A percentile compares a stretch with the other conserved stretches of the same genome.
Conservation (phyloP, 2,797 vertebrate species). For the Ptychadena robeensis region DNA sequence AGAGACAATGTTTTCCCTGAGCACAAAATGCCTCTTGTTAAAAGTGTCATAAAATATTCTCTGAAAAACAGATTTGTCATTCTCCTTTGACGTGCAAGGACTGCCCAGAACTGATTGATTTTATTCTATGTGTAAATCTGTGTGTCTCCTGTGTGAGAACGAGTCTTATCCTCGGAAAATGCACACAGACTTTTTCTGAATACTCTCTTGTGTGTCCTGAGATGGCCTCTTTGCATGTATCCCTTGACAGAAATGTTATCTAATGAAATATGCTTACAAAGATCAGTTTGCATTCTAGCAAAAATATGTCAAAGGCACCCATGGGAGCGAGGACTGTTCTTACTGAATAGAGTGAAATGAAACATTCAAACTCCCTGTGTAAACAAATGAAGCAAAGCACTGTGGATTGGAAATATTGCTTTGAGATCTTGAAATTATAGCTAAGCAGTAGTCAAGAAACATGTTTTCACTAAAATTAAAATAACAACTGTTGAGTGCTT, state of each 20-base stretch:
- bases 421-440: neutral
- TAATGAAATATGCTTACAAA: conserved; percentile 46
- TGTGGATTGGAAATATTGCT: neutral
- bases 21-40: conserved; percentile 29
- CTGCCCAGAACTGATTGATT: conserved; percentile 53
- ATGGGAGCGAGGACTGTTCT: conserved; percentile 19
- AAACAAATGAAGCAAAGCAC: neutral
- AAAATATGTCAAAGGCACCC: conserved; percentile 39
- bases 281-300: conserved; percentile 34
- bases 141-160: conserved; percentile 41
- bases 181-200: conserved; percentile 23
- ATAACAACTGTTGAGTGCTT: neutral
- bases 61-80: conserved; percentile 59
- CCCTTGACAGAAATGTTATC: conserved; percentile 40
- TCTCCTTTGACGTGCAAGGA: conserved; percentile 41
- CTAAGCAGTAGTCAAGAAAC: neutral
- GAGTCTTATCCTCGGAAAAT: conserved; percentile 35
- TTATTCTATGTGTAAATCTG: conserved; percentile 30
- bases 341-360: conserved; percentile 4
- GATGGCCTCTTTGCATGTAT: conserved; percentile 46
- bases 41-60: conserved; percentile 53
- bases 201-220: conserved; percentile 48
- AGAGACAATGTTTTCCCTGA: conserved; percentile 35
- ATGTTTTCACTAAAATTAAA: neutral
- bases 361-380: neutral